Percentiles rank a stretch among this genome's conserved stretches.
Evolutionary conservation across 2,797 vertebrate genomes (phyloP).

Genomic region (Limnodromus scolopaceus): DNA sequence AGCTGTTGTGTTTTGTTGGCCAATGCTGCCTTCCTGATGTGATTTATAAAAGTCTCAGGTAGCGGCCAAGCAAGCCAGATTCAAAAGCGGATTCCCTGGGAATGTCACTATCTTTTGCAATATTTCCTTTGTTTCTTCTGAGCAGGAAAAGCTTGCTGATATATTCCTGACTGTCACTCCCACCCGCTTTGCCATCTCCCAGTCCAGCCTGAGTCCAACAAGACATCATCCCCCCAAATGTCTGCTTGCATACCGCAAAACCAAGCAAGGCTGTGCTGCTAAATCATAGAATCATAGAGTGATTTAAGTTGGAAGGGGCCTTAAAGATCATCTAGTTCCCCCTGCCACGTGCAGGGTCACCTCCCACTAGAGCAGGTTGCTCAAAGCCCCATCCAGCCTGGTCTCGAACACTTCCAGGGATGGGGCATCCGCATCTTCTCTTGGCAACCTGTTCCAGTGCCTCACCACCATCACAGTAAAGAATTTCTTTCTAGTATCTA

Average conservation of each 20-base stretch:
- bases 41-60: conserved; percentile 48
- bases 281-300: neutral
- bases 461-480: too few species aligned
- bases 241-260: neutral
- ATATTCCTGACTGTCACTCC: neutral
- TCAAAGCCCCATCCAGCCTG: too few species aligned
- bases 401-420: too few species aligned
- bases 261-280: neutral
- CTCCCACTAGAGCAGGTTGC: too few species aligned
- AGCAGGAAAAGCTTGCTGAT: neutral
- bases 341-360: too few species aligned
- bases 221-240: neutral
- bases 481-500: too few species aligned
- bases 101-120: neutral
- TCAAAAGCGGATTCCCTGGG: conserved; percentile 22
- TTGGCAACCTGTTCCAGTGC: too few species aligned
- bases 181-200: neutral
- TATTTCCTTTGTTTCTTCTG: neutral
- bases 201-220: neutral
- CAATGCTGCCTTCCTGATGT: conserved; percentile 31
- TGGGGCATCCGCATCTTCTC: too few species aligned
- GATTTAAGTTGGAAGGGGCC: too few species aligned
- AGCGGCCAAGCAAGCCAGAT: neutral
- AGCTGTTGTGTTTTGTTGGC: conserved; percentile 50
- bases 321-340: too few species aligned